These are phyloP conservation scores for Colaptes auratus DNA, from an alignment of 2,113 vertebrate species.

Conservation along the genomic window DNA sequence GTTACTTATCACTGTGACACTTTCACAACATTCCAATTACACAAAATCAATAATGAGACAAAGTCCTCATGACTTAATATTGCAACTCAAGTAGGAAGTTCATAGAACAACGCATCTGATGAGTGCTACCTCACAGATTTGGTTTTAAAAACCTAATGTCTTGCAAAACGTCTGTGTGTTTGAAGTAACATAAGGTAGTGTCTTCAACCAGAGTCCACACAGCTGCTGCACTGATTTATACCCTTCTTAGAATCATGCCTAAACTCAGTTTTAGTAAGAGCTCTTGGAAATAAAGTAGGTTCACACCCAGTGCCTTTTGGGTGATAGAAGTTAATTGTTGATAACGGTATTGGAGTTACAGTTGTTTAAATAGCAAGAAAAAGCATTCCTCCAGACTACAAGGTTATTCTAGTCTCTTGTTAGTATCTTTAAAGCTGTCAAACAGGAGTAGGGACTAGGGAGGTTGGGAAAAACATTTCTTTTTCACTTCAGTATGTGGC, in stretches of 20 bases:
- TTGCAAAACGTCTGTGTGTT: neutral
- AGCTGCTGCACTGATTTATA: neutral
- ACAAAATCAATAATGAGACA: no score
- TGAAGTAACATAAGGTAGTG: neutral
- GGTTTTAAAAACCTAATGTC: neutral
- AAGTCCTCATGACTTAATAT: no score
- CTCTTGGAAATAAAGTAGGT: neutral
- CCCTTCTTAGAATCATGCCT: neutral
- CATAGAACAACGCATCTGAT: neutral
- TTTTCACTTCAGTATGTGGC: conserved; percentile 26
- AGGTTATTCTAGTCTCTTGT: neutral
- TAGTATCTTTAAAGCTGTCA: neutral
- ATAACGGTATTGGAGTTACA: neutral
- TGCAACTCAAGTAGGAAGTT: neutral
- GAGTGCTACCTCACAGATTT: neutral
- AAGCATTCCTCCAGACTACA: neutral
- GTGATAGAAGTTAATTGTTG: neutral
- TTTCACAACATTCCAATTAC: no score
- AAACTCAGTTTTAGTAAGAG: neutral
- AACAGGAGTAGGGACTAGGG: neutral
- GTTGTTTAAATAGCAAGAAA: neutral
- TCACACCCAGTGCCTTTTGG: neutral
- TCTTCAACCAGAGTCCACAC: neutral
- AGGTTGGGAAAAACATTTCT: neutral
- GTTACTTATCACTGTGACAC: no score